Conservation (phyloP, 1,140 invertebrate species). For the Aethina tumida region DNA sequence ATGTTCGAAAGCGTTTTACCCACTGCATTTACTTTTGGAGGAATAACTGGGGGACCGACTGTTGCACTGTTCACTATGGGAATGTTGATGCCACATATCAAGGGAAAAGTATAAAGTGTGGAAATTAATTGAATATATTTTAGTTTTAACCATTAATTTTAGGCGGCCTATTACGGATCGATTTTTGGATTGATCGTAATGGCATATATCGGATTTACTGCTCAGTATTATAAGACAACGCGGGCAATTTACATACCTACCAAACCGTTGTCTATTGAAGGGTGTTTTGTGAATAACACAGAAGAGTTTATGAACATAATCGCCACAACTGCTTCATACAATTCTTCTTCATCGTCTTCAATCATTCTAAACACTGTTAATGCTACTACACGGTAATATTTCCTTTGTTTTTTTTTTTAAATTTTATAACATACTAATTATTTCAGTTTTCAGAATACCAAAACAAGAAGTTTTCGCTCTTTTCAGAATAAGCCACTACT, state of each 20-base stretch:
- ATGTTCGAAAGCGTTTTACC: constrained; percentile 48
- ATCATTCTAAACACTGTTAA: constrained; percentile 1
- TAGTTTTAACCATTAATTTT: constrained; percentile 7
- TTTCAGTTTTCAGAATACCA: background rate
- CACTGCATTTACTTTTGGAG: constrained; percentile 49
- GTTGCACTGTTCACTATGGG: constrained; percentile 55
- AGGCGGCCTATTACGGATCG: constrained; percentile 22
- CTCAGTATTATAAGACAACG: constrained; percentile 18
- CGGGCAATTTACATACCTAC: constrained; percentile 11
- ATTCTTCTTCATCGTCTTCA: background rate
- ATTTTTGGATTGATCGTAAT: constrained; percentile 13
- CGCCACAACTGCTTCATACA: background rate
- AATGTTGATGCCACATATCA: constrained; percentile 54
- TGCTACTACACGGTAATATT: background rate
- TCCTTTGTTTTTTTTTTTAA: constrained; percentile 5
- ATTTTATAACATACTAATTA: background rate
- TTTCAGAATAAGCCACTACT: constrained; percentile 21
- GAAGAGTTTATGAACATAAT: constrained; percentile 1
- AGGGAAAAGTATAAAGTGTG: constrained; percentile 38
- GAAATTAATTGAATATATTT: background rate
- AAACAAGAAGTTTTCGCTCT: constrained; percentile 12
- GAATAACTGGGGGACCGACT: constrained; percentile 51
- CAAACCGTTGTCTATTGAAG: constrained; percentile 15
- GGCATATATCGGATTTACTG: constrained; percentile 9
- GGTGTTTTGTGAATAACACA: constrained; percentile 5